Base-by-base conservation (phyloP, 2,888 invertebrate genomes). In the Parnassius orleans region DNA sequence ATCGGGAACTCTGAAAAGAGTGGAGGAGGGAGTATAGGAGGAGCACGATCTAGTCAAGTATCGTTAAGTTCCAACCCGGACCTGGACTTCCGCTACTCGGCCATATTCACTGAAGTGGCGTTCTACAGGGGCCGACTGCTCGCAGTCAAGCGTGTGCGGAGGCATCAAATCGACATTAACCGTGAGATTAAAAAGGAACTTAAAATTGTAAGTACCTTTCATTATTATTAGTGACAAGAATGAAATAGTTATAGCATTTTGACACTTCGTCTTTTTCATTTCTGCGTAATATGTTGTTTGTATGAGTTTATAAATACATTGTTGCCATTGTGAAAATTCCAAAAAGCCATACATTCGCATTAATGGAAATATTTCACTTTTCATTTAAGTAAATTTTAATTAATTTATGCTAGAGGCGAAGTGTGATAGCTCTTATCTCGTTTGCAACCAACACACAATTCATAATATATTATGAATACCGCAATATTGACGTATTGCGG, bases 61-160 rank as follows among this genome's bases (percentile, higher is more conserved):
- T 98, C 98, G 1, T 92, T 98, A 66, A 97, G 96, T 77, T 98
- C 98, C n/a, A 97, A 97, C 85, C 96, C 96, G 0, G 97, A 98
- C 81, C 94, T 96, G 5, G 98, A 98, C 86, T 96, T 96, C 80
- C 94, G 97, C 41, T 97, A 97, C 82, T 96, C 97, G 0, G 96
- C 96, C 70, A 96, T 98, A 73, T 98, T 96, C 84, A 97, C 98
- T 0, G 96, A 96, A 76, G 96, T 98, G 51, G 98, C 97, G 10
- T 93, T 97, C 67, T 98, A 97, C 86, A 95, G 96, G 75, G 97
- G 97, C 0, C 93, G 97, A 60, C 93, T 98, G 61, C 95, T 98
- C 65, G 96, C 98, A 10, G 94, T 98, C 59, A 97, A 98, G 77
- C 95, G 95, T 68, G 95, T 98, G 14, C 93, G 95, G 67, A 95